A percentile compares a stretch with the other conserved stretches of the same genome.
These are phyloP conservation scores for Oscheius sp. DNA, from an alignment of 2,888 invertebrate genomes.

Conservation along the genomic window DNA sequence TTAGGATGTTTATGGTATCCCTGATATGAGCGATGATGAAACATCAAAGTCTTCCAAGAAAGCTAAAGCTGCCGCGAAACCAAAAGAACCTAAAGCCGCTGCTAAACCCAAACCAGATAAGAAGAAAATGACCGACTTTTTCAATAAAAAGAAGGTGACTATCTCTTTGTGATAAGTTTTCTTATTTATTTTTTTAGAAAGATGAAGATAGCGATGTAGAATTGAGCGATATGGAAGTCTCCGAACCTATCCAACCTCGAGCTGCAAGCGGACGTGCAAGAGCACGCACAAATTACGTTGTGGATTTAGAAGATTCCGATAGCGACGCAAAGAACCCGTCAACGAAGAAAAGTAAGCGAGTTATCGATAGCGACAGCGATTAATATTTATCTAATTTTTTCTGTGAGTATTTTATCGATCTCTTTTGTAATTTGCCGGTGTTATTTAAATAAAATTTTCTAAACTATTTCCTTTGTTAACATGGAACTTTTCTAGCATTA, in stretches of 20 bases:
- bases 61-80: neutral
- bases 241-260: neutral
- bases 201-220: slow-evolving; percentile 14
- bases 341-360: slow-evolving; percentile 44
- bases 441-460: too few relatives aligned
- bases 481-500: too few relatives aligned
- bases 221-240: neutral
- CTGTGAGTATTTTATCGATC: neutral
- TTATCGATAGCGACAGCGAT: slow-evolving; percentile 46
- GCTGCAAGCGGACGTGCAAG: slow-evolving; percentile 19
- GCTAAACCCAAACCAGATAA: slow-evolving; percentile 14
- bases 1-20: slow-evolving; percentile 16
- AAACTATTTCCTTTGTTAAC: too few relatives aligned
- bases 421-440: neutral
- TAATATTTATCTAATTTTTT: slow-evolving; percentile 18
- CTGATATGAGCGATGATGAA: slow-evolving; percentile 32
- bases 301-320: slow-evolving; percentile 38
- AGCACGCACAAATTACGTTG: slow-evolving; percentile 25
- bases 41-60: slow-evolving; percentile 31
- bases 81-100: neutral
- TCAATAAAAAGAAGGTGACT: slow-evolving; percentile 17
- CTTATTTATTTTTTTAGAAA: neutral
- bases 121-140: slow-evolving; percentile 38
- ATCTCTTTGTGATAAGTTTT: neutral
- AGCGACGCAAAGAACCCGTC: slow-evolving; percentile 26